Evolutionary conservation across 2,888 invertebrate genomes (phyloP).

Genomic region (Spatulosminthurus flaviceps): DNA sequence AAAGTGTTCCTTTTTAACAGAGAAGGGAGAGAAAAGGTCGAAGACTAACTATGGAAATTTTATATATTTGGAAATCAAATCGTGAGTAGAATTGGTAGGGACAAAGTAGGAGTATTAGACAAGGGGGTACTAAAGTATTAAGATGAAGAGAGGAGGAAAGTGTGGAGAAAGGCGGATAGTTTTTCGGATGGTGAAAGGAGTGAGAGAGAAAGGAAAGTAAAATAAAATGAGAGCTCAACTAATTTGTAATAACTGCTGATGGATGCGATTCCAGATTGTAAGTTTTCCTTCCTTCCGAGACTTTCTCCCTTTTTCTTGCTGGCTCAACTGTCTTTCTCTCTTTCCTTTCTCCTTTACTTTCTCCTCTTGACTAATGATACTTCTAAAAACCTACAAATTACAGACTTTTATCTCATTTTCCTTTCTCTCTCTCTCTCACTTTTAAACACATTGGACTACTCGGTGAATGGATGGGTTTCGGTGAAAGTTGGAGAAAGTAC

Average conservation of each 20-base stretch:
- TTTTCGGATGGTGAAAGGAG: neutral
- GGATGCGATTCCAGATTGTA: conserved; percentile 51
- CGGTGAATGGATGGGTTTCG: neutral
- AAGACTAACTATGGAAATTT: no score
- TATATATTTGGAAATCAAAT: no score
- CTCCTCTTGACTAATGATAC: conserved; percentile 57
- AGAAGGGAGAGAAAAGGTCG: no score
- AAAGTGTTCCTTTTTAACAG: no score
- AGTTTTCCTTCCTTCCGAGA: conserved; percentile 42
- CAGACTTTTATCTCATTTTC: conserved; percentile 37
- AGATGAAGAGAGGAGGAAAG: no score
- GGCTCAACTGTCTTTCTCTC: conserved; percentile 34
- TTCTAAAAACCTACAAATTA: conserved; percentile 48
- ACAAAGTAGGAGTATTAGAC: no score
- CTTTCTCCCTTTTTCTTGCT: conserved; percentile 3
- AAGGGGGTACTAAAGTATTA: no score
- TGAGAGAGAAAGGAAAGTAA: conserved; percentile 53
- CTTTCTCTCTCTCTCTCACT: conserved; percentile 12
- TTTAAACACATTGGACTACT: neutral
- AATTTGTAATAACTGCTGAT: conserved; percentile 54
- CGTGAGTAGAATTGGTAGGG: no score
- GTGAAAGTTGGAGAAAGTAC: neutral
- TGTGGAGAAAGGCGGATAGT: neutral
- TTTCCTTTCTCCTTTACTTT: conserved; percentile 31
- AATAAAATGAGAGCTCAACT: conserved; percentile 53